Evolutionary conservation across 2,888 invertebrate genomes (phyloP), one percentile per base, ranked within the genome.

Genomic region (Agrotis clavis): DNA sequence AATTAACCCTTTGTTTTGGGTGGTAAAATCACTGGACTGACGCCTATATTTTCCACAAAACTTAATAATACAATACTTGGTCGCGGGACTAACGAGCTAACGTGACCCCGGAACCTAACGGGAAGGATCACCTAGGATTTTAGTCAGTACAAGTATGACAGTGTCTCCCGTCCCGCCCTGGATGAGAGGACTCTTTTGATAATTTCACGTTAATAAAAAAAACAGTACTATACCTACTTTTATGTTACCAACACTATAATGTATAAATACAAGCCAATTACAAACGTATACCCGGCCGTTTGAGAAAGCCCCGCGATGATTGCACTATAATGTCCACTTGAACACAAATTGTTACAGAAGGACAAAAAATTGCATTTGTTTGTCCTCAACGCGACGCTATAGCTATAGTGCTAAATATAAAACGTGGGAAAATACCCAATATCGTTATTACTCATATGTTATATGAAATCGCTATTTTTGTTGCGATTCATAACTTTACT

Each of bases 391-490:
- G 30, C n/a, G 30, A 25, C 25, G 1, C 13, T 35, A 18, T 45
- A 19, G 48, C 6, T n/a, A 9, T 14, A 3, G 3, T n/a, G 11
- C 67, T 79, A 72, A 80, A 80, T n/a, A n/a, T n/a, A n/a, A n/a
- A n/a, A n/a, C n/a, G n/a, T n/a, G n/a, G n/a, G n/a, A n/a, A n/a
- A 71, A 80, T 79, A 80, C 53, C 41, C 48, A 47, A 59, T 66
- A 51, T 13, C 54, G 18, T 35, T 30, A 30, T 79, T 74, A 63
- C 21, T 70, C 75, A 74, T 35, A 41, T 25, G 11, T 25, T 50
- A 9, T 11, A 14, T 21, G 19, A 2, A 5, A 5, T 14, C 4
- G 25, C 47, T 56, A 65, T 65, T 61, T 65, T 61, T n/a, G 51
- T 66, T 25, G 35, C 67, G 51, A 57, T 57, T 53, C 47, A 53